Evolutionary conservation across 2,888 invertebrate species (phyloP), one percentile per base, ranked within the genome.

Genomic region (Dysmachus trigonus): DNA sequence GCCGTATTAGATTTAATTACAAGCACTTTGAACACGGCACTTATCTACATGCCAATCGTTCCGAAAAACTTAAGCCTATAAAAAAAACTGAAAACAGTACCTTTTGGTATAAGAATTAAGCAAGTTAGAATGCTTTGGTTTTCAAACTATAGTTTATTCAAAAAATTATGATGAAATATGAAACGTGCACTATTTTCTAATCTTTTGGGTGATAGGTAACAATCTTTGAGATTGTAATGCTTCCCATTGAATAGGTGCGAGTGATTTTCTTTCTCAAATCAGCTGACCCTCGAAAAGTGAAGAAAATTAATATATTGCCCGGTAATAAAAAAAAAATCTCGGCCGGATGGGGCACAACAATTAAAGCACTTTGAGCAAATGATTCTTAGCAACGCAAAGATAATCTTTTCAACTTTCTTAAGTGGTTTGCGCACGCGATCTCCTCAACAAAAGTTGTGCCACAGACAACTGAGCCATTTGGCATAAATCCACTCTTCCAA

Each of bases 301-400:
- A 22, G 35, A 62, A 27, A 27, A 82, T 41, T n/a, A 33, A 27
- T 22, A 62, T 62, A 18, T 62, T 3, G 15, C 0, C 62, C 1
- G n/a, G 62, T 62, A 62, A 82, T 82, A 62, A 41, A 10, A 79
- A 35, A 10, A 82, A 62, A 38, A 82, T 62, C 31, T 62, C 81
- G 15, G 51, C 33, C 33, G 33, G 74, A 33, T 62, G 47, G n/a
- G 15, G 31, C 6, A 30, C 22, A 35, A 13, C 72, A 72, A 38
- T 83, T 83, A 83, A 83, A 83, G 15, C 83, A 53, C 53, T 81
- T 81, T 83, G 72, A 38, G 8, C 72, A 72, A 72, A 83, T 41
- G 27, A 72, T 41, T 35, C 47, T n/a, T 27, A 72, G 53, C 22
- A 83, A 71, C 30, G 27, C 72, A 41, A 72, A 41, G 33, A 83